Evolutionary conservation across 92 coral and sea anemone species (phyloP), one percentile per base, ranked within the genome.

Genomic region (Plumapathes pennacea): DNA sequence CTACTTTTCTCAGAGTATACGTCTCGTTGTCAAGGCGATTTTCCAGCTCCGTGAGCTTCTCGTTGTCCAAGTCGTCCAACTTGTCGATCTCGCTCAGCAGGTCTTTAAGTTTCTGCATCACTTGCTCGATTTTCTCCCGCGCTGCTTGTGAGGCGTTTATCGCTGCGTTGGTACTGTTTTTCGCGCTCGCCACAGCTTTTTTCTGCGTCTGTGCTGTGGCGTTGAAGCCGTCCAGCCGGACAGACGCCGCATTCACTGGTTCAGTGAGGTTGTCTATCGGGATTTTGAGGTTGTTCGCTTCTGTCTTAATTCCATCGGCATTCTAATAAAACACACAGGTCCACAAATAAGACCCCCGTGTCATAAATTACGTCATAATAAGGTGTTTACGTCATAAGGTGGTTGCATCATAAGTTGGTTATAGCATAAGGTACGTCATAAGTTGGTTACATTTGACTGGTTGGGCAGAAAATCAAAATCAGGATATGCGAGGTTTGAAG

Each of bases 191-290:
- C 25, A 84, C 66, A 25, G 48, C 69, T 28, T 51, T 45, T 32
- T 23, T 56, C 23, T 82, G 72, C 31, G 36, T 48, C n/a, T 25
- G 45, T 4, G 85, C 89, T 20, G 41, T 59, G 40, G 46, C 59
- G 23, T 66, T 67, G 32, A 76, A 66, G 59, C 22, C 31, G 15
- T 32, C 13, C 17, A 86, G 36, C 54, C 50, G 55, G 21, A 38
- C 69, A 2, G 75, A 54, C 7, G 83, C 74, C 21, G 60, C 30
- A 28, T 56, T 72, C n/a, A 80, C 95, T 1, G 89, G 86, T 24
- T 45, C 80, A 1, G 90, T 86, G 3, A 86, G 85, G 28, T 76
- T 86, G 61, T 84, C 98, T 57, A 39, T 56, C 1, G 98, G 98
- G 29, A 92, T 50, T 1, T 22, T 33, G 14, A 92, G 66, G 23